Evolutionary conservation across 2,797 vertebrate genomes (phyloP), one percentile per base, ranked within the genome.

Genomic region (Apodemus agrarius): DNA sequence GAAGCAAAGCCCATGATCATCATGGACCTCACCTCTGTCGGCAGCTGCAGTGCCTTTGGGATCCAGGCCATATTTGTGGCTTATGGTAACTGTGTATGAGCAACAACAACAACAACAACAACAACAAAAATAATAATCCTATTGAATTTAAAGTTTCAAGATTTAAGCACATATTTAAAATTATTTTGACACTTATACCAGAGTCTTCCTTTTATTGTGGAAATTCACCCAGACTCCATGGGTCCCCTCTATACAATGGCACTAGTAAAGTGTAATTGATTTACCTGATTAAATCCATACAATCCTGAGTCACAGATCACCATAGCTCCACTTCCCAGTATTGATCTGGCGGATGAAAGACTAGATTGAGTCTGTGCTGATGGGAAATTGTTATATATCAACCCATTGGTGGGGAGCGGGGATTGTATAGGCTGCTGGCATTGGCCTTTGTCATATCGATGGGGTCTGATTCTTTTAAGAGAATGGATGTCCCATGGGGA

Each of bases 21-120:
- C 1, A 22, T 2, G 0, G 11, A 16, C 3, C 17, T 37, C 37
- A 3, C 22, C 61, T 26, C 43, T 13, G 0, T 0, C 9, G 12
- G 19, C 29, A 26, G 43, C n/a, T 67, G 11, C 19, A 81, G 14
- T 57, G 79, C 8, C n/a, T 2, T 43, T 9, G 54, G 61, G 78
- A 49, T n/a, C 61, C 19, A 26, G 37, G 22, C 69, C 17, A 31
- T 2, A 3, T 43, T 16, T 49, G 8, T 84, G 96, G 59, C 3
- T 91, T 76, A 72, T 3, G 21, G 67, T 34, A 80, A 91, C 91
- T 16, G 0, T 24, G 26, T 49, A 26, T 6, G 31, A 81, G 72
- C 2, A 61, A 82, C 85, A 40, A 80, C 59, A 61, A 22, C 7
- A 24, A 22, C 21, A 59, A 4, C 61, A 63, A 11, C 26, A 63